phyloP scores from a whole-genome alignment of 2,113 vertebrate genomes.

The Notiomystis cincta region DNA sequence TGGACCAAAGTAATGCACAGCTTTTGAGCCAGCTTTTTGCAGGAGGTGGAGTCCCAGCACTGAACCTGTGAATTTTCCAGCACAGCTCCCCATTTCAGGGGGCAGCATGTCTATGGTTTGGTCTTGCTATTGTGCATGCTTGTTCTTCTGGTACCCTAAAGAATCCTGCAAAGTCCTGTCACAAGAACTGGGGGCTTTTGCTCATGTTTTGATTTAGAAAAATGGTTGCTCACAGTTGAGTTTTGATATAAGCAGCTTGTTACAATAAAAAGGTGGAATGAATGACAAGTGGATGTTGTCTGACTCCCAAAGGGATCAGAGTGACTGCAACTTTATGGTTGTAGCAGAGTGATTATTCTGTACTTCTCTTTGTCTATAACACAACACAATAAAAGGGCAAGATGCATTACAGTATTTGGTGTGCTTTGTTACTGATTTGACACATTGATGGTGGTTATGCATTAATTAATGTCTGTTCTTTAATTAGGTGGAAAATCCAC shows the following conservation, averaged over 20 bases:
- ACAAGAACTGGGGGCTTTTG: not conserved
- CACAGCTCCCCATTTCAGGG: not conserved
- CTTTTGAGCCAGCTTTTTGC: not conserved
- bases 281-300: conserved; percentile 1
- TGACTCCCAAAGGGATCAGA: conserved; percentile 6
- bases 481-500: not conserved
- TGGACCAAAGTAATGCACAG: not conserved
- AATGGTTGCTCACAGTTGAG: not conserved
- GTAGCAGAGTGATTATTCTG: not conserved
- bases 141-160: not conserved
- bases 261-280: not conserved
- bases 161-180: not conserved
- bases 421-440: not conserved
- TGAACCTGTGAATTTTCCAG: not conserved
- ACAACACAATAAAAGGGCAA: conserved; percentile 51
- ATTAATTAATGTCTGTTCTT: not conserved
- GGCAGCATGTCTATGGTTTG: not conserved
- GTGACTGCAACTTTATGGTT: not conserved
- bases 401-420: not conserved
- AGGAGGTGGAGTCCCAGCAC: not conserved
- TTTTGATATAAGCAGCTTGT: not conserved
- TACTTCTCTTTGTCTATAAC: not conserved
- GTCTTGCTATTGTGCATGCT: not conserved
- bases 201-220: not conserved
- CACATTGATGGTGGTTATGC: not conserved